Evolutionary conservation across 2,797 vertebrate species (phyloP).

Genomic region (Hypotaenidia okinawae): DNA sequence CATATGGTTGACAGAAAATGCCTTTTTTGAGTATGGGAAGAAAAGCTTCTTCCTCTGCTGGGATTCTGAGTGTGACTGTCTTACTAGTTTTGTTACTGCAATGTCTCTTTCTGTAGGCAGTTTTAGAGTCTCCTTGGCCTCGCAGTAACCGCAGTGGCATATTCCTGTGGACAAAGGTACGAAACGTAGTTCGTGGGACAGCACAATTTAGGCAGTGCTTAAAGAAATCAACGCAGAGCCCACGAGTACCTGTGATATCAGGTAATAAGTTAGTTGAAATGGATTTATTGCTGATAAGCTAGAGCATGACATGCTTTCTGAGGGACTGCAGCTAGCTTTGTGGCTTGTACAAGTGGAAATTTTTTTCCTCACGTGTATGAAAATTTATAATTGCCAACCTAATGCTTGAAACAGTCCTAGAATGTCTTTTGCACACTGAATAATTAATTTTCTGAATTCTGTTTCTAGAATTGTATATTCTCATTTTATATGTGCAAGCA

Average conservation of each 20-base stretch:
- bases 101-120: slow-evolving; percentile 81
- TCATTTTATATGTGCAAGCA: not conserved
- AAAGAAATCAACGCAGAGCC: slow-evolving; percentile 72
- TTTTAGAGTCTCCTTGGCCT: slow-evolving; percentile 95
- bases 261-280: slow-evolving; percentile 76
- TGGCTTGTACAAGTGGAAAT: not conserved
- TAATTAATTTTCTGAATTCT: slow-evolving; percentile 1
- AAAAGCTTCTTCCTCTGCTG: not conserved
- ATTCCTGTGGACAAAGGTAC: slow-evolving; percentile 96
- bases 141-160: slow-evolving; percentile 91
- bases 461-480: not conserved
- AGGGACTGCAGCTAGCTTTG: not conserved
- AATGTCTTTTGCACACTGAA: not conserved
- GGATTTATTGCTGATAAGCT: not conserved
- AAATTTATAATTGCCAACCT: not conserved
- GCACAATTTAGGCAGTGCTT: slow-evolving; percentile 89
- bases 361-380: not conserved
- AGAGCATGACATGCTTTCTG: not conserved
- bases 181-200: slow-evolving; percentile 89
- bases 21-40: not conserved
- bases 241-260: slow-evolving; percentile 70
- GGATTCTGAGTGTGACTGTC: not conserved
- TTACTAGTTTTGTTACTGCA: not conserved
- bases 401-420: not conserved
- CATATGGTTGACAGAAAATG: not conserved